phyloP scores from a whole-genome alignment of 2,113 vertebrate genomes.

The Recurvirostra avosetta region DNA sequence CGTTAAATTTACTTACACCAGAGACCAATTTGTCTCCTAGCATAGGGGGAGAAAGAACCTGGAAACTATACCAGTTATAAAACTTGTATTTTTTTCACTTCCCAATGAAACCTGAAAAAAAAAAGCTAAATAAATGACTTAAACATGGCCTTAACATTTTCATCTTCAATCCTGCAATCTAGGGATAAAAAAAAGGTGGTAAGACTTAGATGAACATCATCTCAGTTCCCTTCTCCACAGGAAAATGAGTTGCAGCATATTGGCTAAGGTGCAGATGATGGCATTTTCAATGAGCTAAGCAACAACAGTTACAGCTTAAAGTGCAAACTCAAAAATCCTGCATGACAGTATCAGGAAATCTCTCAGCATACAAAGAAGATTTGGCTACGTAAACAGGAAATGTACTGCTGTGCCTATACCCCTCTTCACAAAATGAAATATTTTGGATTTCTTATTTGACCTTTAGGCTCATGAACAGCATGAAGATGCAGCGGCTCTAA shows the following conservation, averaged over 20 bases:
- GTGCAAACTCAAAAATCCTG: neutral
- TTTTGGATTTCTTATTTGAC: conserved; percentile 25
- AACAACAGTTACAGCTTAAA: neutral
- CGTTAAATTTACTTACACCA: neutral
- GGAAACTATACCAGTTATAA: neutral
- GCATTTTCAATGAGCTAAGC: neutral
- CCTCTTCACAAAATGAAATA: conserved; percentile 20
- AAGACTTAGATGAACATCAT: neutral
- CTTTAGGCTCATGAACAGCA: conserved; percentile 1
- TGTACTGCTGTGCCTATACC: neutral
- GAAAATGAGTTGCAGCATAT: neutral
- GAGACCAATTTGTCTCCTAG: neutral
- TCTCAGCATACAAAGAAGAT: conserved; percentile 2
- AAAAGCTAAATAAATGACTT: neutral
- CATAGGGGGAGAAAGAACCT: neutral
- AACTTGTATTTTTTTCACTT: neutral
- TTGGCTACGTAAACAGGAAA: conserved; percentile 46
- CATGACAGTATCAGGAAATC: neutral
- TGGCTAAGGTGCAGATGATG: neutral
- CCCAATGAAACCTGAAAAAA: neutral
- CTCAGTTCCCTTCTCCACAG: neutral
- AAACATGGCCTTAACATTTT: neutral
- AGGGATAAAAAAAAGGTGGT: neutral
- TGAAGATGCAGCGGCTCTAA: neutral
- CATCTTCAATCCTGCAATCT: neutral